Percentiles rank a stretch among this genome's conserved stretches.
phyloP scores from a whole-genome alignment of 2,113 vertebrate genomes.

The Platysteira castanea region DNA sequence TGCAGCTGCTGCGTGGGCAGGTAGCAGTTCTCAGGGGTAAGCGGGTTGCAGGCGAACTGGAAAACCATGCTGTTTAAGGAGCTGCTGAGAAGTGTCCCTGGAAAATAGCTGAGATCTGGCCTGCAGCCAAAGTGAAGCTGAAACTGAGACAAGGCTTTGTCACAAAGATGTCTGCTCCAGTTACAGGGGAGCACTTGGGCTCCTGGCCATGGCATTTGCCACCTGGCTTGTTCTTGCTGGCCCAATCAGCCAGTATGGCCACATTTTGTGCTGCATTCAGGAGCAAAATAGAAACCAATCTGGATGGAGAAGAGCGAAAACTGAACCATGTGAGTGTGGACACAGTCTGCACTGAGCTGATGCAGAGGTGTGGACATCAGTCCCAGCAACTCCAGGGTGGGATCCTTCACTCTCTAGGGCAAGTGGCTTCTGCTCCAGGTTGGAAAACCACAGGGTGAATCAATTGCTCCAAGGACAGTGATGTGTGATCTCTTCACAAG shows the following conservation, averaged over 20 bases:
- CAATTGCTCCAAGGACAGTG: neutral
- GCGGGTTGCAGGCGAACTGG: rapidly evolving
- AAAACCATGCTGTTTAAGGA: neutral
- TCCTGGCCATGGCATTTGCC: neutral
- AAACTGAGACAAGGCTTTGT: neutral
- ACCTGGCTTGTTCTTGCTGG: neutral
- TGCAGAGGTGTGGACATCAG: neutral
- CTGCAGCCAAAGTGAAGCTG: neutral
- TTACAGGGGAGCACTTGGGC: neutral
- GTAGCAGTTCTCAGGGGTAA: neutral
- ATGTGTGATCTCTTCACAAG: neutral
- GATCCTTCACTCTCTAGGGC: neutral
- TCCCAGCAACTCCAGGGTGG: rapidly evolving
- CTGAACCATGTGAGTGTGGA: neutral
- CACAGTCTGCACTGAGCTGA: neutral
- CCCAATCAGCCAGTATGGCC: neutral
- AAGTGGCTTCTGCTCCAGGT: neutral
- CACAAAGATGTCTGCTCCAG: neutral
- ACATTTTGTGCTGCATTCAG: neutral
- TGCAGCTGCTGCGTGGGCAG: neutral
- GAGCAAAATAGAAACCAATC: neutral
- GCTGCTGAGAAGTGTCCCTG: neutral
- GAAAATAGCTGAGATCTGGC: neutral
- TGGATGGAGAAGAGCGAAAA: neutral
- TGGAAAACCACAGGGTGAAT: neutral